A percentile compares a stretch with the other conserved stretches of the same genome.
Conservation (phyloP, 2,888 invertebrate species). For the Catocala sponsa region DNA sequence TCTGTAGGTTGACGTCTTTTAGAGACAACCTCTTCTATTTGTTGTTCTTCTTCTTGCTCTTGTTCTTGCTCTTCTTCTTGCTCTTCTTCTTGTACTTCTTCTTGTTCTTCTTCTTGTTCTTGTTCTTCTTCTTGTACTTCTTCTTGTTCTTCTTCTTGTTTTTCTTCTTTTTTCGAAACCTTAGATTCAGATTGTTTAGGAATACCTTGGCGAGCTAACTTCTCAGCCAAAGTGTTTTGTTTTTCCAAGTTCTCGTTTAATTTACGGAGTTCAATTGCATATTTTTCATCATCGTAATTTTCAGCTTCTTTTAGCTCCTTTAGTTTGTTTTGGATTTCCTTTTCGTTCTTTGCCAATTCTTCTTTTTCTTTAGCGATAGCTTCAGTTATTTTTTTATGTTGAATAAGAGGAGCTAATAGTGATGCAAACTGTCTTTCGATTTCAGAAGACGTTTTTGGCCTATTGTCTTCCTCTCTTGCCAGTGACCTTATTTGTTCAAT, state of each 20-base stretch:
- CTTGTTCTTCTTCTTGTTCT: no score
- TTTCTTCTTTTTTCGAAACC: slow-evolving; percentile 14
- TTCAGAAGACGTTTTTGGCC: slow-evolving; percentile 8
- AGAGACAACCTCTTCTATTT: no score
- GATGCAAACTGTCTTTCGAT: slow-evolving; percentile 32
- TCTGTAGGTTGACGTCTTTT: slow-evolving; percentile 56
- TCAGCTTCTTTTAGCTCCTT: slow-evolving; percentile 61
- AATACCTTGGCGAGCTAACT: slow-evolving; percentile 52
- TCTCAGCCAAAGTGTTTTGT: slow-evolving; percentile 62
- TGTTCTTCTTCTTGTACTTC: no score
- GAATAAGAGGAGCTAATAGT: slow-evolving; percentile 46
- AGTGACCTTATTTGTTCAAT: not conserved
- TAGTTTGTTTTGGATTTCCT: slow-evolving; percentile 45
- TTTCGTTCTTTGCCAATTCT: slow-evolving; percentile 45
- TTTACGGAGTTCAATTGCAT: slow-evolving; percentile 64
- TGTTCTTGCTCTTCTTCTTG: no score
- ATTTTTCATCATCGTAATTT: slow-evolving; percentile 65
- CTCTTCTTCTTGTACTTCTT: no score
- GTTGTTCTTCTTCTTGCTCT: no score
- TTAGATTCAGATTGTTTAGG: slow-evolving; percentile 58
- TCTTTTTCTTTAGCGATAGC: slow-evolving; percentile 46
- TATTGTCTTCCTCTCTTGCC: slow-evolving; percentile 24
- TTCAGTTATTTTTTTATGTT: slow-evolving; percentile 47
- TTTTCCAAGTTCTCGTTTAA: slow-evolving; percentile 59
- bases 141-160: no score